Base-by-base conservation (phyloP, 2,888 invertebrate genomes). In the Protodeltote pygarga region DNA sequence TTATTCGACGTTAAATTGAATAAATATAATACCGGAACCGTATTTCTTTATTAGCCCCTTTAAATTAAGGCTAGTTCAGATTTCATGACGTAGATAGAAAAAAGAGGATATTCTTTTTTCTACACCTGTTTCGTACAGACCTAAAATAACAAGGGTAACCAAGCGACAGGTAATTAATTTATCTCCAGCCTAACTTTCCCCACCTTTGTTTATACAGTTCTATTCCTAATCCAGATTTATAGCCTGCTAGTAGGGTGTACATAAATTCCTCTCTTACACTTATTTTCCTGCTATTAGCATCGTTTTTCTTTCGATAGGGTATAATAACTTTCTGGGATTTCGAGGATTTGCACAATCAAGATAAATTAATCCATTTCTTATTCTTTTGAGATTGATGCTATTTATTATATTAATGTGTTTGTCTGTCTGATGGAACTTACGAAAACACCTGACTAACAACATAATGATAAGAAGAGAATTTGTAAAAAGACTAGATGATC, bases 261-360 rank as follows among this genome's bases (percentile, higher is more conserved):
- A 48, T 60, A 49, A 64, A 65, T 65, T 37, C 42, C 46, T 5
- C 32, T 29, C 49, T 59, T 47, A 59, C 40, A 63, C 38, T 63
- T 50, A 50, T 50, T 50, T 32, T 25, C 39, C 27, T 37, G 41
- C 49, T 41, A 54, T 63, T 54, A 54, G 27, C 32, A 48, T 20
- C 17, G 49, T 29, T 54, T 58, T 62, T 50, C 50, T 41, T 24
- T 13, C 34, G 11, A 54, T 44, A 24, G 39, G 19, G 24, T 34
- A 21, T 48, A 48, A 48, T 41, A 55, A 45, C 55, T 47, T 14
- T 32, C 24, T 15, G 13, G 3, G 39, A 34, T 49, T 32, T 54
- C 23, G 45, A 27, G 14, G 32, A 47, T 59, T 63, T 47, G 44
- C 41, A 25, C 34, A 45, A n/a, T n/a, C n/a, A n/a, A n/a, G n/a